Conservation (phyloP, 2,113 vertebrate genomes). For the Sinocyclocheilus maitianheensis region DNA sequence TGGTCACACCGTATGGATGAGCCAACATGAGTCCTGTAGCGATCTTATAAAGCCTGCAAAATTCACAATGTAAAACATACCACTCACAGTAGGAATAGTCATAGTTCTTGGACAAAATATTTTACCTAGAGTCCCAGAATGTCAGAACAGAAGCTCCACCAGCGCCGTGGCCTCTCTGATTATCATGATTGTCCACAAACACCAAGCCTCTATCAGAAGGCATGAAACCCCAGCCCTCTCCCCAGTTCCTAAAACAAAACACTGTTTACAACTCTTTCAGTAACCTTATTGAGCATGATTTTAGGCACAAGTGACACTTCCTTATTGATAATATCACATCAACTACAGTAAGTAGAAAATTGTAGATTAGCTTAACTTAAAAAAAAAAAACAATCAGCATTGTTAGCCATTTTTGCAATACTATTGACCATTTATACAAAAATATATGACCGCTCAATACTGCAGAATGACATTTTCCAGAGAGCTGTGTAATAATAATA, state of each 20-base stretch:
- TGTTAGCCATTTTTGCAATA: too few species aligned
- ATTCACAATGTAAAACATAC: conserved; percentile 54
- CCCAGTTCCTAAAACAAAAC: conserved; percentile 84
- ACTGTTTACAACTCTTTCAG: background rate
- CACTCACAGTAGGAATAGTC: conserved; percentile 65
- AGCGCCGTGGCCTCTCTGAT: conserved; percentile 88
- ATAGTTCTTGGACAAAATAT: too few species aligned
- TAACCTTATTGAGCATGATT: background rate
- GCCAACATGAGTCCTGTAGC: conserved; percentile 88
- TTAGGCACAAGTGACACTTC: too few species aligned
- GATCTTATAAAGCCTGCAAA: conserved; percentile 86
- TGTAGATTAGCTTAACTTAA: too few species aligned
- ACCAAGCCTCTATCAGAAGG: conserved; percentile 80
- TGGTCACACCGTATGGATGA: conserved; percentile 88
- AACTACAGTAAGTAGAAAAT: too few species aligned
- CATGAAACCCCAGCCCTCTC: conserved; percentile 92
- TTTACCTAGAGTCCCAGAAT: conserved; percentile 82
- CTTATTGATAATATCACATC: too few species aligned
- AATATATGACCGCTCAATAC: background rate
- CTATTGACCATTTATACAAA: too few species aligned
- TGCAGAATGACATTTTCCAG: too few species aligned
- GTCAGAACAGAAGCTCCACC: conserved; percentile 86
- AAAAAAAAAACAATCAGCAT: too few species aligned
- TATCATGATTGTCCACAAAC: conserved; percentile 95
- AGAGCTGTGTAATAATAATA: too few species aligned